Base-by-base conservation (phyloP, 1,140 invertebrate genomes). In the Pogonomyrmex barbatus region DNA sequence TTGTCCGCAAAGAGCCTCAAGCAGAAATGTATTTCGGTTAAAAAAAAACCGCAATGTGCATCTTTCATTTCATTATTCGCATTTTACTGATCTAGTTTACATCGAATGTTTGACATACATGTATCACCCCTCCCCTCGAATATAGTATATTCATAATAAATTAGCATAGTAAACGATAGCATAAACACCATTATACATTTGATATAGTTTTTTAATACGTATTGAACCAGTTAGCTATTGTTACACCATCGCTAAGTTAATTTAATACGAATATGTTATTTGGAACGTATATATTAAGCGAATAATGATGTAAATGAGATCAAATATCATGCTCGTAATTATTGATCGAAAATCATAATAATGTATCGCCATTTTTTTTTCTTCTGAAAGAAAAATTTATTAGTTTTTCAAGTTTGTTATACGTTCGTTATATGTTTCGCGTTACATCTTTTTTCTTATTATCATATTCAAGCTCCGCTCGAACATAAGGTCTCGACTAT, bases 321-420 rank as follows among this genome's bases (percentile, higher is more conserved):
- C 24, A 24, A 62, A 77, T 77, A 63, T 45, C 30, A 47, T n/a
- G 4, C 9, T 14, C 5, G 24, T 24, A 14, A 45, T 33, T 36
- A 71, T 58, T 76, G 36, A 58, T 36, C 14, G 6, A 77, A 77
- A 75, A 75, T 56, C 14, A 12, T 17, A 17, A 73, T 73, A 39
- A 73, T n/a, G n/a, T n/a, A n/a, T n/a, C 8, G n/a, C 36, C 8
- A 9, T 4, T n/a, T 6, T 3, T 65, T n/a, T 4, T n/a, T 65
- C n/a, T 65, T 42, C 2, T 42, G 36, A 65, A 65, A 36, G 14
- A 65, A 65, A 36, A 8, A 42, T 65, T 42, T 42, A 36, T 33
- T 33, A 12, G 58, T 62, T 62, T 62, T 62, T 17, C 42, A 50
- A 47, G 24, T 50, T 50, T 17, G 24, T 68, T 68, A 14, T 24